Conservation (phyloP, 2,888 invertebrate species). For the Portevinia maculata region DNA sequence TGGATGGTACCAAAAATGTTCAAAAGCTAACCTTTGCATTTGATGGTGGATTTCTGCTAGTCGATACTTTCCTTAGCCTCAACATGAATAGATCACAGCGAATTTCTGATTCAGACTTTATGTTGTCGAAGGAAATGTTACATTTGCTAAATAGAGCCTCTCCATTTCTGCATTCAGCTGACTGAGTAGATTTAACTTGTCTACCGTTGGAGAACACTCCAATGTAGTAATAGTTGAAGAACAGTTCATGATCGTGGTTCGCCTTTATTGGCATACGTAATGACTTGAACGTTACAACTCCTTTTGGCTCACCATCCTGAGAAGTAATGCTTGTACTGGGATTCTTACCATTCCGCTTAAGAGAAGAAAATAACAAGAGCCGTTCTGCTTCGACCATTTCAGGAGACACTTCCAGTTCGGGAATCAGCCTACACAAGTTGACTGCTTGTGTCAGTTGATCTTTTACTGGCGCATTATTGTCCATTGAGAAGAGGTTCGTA, state of each 20-base stretch:
- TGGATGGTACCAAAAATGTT: neutral
- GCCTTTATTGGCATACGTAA: slow-evolving; percentile 79
- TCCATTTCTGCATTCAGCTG: slow-evolving; percentile 79
- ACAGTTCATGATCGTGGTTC: slow-evolving; percentile 79
- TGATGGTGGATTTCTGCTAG: slow-evolving; percentile 46
- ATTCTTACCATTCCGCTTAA: slow-evolving; percentile 74
- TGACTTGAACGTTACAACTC: slow-evolving; percentile 58
- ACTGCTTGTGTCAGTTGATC: slow-evolving; percentile 83
- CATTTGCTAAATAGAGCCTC: slow-evolving; percentile 80
- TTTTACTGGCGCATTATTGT: slow-evolving; percentile 76
- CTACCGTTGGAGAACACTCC: slow-evolving; percentile 80
- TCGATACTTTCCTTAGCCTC: slow-evolving; percentile 81
- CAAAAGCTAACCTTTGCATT: slow-evolving; percentile 65
- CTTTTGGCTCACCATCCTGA: slow-evolving; percentile 65
- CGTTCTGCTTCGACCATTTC: slow-evolving; percentile 84
- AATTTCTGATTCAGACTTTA: slow-evolving; percentile 81
- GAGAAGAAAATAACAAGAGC: slow-evolving; percentile 81
- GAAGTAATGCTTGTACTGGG: slow-evolving; percentile 28
- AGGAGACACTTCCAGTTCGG: slow-evolving; percentile 82
- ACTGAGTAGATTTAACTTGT: slow-evolving; percentile 80
- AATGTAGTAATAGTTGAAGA: slow-evolving; percentile 82
- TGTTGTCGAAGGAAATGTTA: slow-evolving; percentile 80
- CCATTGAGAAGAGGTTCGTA: slow-evolving; percentile 76
- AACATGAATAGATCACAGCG: slow-evolving; percentile 83
- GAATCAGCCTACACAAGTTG: slow-evolving; percentile 82